Percentiles rank a stretch among this genome's conserved stretches.
Conservation (phyloP, 2,888 invertebrate species). For the Tenthredo amoena region DNA sequence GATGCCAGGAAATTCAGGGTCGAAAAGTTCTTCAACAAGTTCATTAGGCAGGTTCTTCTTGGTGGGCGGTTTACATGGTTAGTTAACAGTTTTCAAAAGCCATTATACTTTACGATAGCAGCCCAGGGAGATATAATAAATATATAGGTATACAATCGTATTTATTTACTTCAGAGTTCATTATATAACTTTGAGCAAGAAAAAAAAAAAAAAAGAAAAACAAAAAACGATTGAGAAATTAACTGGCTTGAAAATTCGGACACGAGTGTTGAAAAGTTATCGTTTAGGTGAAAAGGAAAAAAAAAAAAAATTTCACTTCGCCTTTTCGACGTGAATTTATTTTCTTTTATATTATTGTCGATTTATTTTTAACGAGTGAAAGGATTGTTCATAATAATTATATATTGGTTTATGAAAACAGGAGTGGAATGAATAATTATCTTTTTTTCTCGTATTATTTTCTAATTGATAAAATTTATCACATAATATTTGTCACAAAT, state of each 20-base stretch:
- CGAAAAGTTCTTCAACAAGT: not conserved
- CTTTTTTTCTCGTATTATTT: no score
- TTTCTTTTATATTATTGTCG: no score
- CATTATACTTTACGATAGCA: not conserved
- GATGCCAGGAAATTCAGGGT: not conserved
- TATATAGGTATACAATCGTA: not conserved
- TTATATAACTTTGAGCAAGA: not conserved
- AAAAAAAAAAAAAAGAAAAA: not conserved
- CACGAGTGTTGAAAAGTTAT: no score
- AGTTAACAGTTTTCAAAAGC: constrained; percentile 14
- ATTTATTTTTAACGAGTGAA: no score
- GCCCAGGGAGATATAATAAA: not conserved
- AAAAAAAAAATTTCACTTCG: not conserved
- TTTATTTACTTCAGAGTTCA: not conserved
- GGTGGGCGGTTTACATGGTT: not conserved
- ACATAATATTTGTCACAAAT: no score
- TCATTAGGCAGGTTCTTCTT: not conserved
- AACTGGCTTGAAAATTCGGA: no score
- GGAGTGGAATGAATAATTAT: no score
- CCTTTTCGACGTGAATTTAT: no score
- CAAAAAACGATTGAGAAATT: not conserved
- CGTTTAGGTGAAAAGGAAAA: not conserved
- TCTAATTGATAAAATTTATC: no score
- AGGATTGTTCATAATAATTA: no score
- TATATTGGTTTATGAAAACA: no score